Evolutionary conservation across 2,797 vertebrate genomes (phyloP), one percentile per base, ranked within the genome.

Genomic region (Pangasius mekongensis): DNA sequence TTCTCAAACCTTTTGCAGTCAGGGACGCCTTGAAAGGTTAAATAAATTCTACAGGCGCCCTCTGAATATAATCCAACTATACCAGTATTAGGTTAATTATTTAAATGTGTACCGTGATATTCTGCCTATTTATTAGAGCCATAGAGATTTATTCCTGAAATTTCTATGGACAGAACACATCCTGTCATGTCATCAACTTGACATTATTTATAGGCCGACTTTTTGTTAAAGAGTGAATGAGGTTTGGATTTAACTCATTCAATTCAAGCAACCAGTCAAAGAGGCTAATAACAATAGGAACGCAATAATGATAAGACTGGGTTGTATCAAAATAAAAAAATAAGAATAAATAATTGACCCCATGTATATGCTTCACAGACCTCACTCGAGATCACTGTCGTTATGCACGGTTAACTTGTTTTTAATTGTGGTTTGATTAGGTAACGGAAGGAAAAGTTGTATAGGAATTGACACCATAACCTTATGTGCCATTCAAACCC

Each of bases 381-480:
- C 56, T 47, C 36, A 64, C 58, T 27, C 39, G 10, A 84, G 82
- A 69, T 67, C 43, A 33, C 33, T 14, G 22, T 67, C 24, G 56
- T 71, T 66, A 36, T 78, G 5, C 10, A 7, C 30, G n/a, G 47
- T 47, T 86, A 22, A 76, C 22, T 33, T 78, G 16, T 78, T 78
- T 78, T 80, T 86, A 86, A 43, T 49, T 76, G 52, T 76, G 47
- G 16, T 52, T 77, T 64, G 54, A 83, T 83, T 62, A 43, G 20
- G 18, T 24, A 73, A 60, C 33, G 18, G 52, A 87, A 49, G 36
- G 43, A 60, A 83, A 64, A 30, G 5, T n/a, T 62, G 80, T 22
- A 81, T 60, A 60, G 56, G 56, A 24, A 47, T 47, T 83, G 24
- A 87, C 3, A 1, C 43, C 18, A n/a, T 66, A 66, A 64, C 3